Conservation (phyloP, 2,797 vertebrate species). For the Fistularia tabacaria region DNA sequence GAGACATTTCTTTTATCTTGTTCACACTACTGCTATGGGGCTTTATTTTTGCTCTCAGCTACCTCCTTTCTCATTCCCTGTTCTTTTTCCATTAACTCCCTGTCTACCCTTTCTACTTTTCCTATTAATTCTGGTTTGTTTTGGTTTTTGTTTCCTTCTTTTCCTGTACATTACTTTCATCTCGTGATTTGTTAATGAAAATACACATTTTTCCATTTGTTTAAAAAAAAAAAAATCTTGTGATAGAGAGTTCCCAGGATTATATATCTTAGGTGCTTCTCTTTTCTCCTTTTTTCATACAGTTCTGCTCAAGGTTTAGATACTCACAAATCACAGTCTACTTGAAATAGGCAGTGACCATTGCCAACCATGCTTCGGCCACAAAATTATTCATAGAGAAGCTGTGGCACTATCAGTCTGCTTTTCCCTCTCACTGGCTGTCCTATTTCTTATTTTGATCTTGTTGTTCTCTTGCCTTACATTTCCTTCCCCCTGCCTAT, state of each 20-base stretch:
- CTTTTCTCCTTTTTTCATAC: conserved; percentile 34
- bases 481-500: conserved; percentile 10
- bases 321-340: conserved; percentile 71
- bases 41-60: conserved; percentile 18
- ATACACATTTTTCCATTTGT: no score
- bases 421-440: conserved; percentile 24
- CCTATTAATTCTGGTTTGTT: conserved; percentile 5
- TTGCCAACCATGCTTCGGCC: conserved; percentile 63
- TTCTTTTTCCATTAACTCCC: conserved; percentile 3
- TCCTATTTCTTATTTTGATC: conserved; percentile 2
- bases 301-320: conserved; percentile 58
- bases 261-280: no score
- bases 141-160: conserved; percentile 10
- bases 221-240: no score
- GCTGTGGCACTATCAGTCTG: conserved; percentile 46
- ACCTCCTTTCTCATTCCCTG: conserved; percentile 10
- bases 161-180: conserved; percentile 20
- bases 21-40: conserved; percentile 4
- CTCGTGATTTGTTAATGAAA: no score
- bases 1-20: conserved; percentile 34
- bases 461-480: conserved; percentile 14
- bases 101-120: not conserved
- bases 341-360: conserved; percentile 73
- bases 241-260: no score
- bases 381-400: conserved; percentile 67